Evolutionary conservation across 92 coral and sea anemone genomes (phyloP), one percentile per base, ranked within the genome.

Genomic region (Palythoa grandiflora): DNA sequence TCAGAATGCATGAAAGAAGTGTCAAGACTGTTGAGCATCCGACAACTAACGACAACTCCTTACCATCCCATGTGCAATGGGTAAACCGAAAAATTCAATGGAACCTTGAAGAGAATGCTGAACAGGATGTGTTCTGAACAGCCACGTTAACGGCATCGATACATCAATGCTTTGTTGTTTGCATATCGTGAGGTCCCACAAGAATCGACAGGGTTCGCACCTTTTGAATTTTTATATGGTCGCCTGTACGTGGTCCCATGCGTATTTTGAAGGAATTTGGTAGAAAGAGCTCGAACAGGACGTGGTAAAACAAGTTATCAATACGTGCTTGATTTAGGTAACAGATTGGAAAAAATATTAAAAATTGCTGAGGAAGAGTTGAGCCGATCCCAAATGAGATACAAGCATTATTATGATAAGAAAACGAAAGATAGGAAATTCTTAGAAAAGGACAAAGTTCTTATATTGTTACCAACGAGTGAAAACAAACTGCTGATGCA

Each of bases 11-110:
- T 71, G 83, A 61, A 61, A 19, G 87, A 78, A 28, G 78, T 78
- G 39, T 39, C 87, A 1, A 60, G 78, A 37, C 12, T 88, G 55
- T 20, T 79, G 53, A 88, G 87, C 21, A 88, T 80, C 14, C 54
- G 61, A 63, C 87, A 88, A 35, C 73, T 88, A 48, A 38, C 60
- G 21, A 88, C 91, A 21, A 70, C 86, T 28, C 90, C 90, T 47
- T 87, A 87, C 78, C 83, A 77, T 77, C 66, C 91, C 3, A 88
- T 88, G 89, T 68, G 89, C 74, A 78, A 91, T 61, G 89, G 92
- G 0, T 60, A 87, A 40, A 71, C 88, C 2, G 91, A 89, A 55
- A 89, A 87, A 38, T 86, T 92, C 28, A 89, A 87, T 35, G 89
- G 92, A 28, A 88, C 81, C 19, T 28, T 91, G 87, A 91, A 89